These are phyloP conservation scores for Brienomyrus longianalis DNA, from an alignment of 2,113 vertebrate genomes.

Conservation along the genomic window DNA sequence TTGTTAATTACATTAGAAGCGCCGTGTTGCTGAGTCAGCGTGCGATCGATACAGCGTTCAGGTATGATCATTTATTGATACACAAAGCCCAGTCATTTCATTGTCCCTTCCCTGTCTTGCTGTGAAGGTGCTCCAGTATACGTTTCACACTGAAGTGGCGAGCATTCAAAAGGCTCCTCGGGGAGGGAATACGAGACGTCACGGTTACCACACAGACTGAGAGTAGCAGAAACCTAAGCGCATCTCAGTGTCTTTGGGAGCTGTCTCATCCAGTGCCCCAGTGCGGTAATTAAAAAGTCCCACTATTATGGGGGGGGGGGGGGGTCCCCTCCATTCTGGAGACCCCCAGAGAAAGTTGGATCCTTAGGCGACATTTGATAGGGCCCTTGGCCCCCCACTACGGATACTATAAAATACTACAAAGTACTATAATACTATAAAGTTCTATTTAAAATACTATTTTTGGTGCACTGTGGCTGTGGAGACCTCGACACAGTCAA, in stretches of 20 bases:
- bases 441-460: neutral
- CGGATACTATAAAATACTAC: neutral
- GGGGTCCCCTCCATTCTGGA: neutral
- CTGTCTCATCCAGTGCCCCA: too few species aligned
- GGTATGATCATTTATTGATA: neutral
- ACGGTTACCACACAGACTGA: too few species aligned
- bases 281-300: conserved; percentile 3
- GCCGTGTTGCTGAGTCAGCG: neutral
- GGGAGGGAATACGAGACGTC: neutral
- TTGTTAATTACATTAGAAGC: neutral
- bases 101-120: neutral
- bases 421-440: neutral
- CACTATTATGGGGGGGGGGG: neutral
- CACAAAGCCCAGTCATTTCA: neutral
- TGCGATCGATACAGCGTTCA: neutral
- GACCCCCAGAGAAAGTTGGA: conserved; percentile 6
- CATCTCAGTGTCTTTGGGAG: neutral
- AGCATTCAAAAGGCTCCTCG: neutral
- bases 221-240: neutral
- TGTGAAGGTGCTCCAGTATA: neutral
- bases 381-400: neutral
- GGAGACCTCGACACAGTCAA: neutral
- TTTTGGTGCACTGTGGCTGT: neutral
- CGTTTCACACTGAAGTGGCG: neutral
- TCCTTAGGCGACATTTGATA: neutral